These are phyloP conservation scores for Felis catus DNA, from an alignment of 2,113 vertebrate species.

Conservation along the genomic window DNA sequence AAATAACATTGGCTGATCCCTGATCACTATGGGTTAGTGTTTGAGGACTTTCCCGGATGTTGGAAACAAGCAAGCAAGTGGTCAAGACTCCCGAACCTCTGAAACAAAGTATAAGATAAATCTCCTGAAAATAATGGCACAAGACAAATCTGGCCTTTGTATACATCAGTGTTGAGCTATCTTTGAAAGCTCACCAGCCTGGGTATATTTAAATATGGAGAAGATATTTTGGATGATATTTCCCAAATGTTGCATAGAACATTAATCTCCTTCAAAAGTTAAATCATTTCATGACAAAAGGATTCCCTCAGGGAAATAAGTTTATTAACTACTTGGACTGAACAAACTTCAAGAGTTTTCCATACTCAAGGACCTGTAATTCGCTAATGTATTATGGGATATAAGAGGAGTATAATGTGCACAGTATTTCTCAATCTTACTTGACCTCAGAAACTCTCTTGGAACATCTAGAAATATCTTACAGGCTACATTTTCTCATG, in stretches of 20 bases:
- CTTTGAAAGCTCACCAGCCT: not conserved
- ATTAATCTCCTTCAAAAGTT: not conserved
- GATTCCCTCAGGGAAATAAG: not conserved
- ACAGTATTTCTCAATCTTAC: not conserved
- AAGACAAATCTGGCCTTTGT: not conserved
- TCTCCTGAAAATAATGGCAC: not conserved
- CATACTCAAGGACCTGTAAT: not conserved
- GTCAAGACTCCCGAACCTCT: not conserved
- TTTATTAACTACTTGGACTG: not conserved
- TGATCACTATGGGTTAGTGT: not conserved
- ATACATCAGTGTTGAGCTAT: not conserved
- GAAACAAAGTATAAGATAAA: not conserved
- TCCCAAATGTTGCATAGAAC: not conserved
- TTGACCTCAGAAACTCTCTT: not conserved
- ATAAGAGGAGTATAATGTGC: not conserved
- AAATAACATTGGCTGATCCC: not conserved
- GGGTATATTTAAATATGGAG: not conserved
- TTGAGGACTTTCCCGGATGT: not conserved
- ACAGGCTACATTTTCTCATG: not conserved
- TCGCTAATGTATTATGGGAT: not conserved
- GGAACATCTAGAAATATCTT: not conserved
- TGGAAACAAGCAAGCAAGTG: not conserved
- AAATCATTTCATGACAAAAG: not conserved
- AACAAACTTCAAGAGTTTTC: not conserved
- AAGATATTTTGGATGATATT: not conserved